A percentile compares a stretch with the other conserved stretches of the same genome.
phyloP scores from a whole-genome alignment of 2,113 vertebrate genomes.

The Gorilla gorilla region DNA sequence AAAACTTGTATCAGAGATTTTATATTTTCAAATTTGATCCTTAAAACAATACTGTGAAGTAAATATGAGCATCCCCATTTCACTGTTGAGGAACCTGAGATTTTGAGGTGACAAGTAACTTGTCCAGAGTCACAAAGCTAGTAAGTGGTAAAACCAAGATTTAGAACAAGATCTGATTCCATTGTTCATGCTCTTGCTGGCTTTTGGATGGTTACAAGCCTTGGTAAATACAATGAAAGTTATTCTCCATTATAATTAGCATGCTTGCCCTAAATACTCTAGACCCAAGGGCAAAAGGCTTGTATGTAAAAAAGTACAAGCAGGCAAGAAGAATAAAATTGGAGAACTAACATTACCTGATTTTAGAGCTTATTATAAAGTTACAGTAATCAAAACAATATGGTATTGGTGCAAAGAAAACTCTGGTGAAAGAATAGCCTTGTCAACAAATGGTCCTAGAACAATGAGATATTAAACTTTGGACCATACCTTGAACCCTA shows the following conservation, averaged over 20 bases:
- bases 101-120: not conserved
- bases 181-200: not conserved
- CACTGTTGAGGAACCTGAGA: not conserved
- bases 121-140: not conserved
- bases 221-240: not conserved
- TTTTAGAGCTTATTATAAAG: constrained; percentile 7
- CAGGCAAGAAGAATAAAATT: not conserved
- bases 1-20: not conserved
- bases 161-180: not conserved
- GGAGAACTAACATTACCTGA: not conserved
- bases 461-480: not conserved
- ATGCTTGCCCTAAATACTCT: not conserved
- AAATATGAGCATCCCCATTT: not conserved
- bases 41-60: not conserved
- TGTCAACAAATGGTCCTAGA: not conserved
- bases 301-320: not conserved
- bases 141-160: not conserved
- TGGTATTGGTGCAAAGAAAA: not conserved
- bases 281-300: not conserved
- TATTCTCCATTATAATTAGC: not conserved
- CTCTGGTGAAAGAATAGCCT: not conserved
- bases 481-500: not conserved
- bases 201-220: not conserved
- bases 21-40: not conserved
- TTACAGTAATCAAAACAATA: not conserved